These are phyloP conservation scores for Muscina levida DNA, from an alignment of 2,888 invertebrate genomes.

Conservation along the genomic window DNA sequence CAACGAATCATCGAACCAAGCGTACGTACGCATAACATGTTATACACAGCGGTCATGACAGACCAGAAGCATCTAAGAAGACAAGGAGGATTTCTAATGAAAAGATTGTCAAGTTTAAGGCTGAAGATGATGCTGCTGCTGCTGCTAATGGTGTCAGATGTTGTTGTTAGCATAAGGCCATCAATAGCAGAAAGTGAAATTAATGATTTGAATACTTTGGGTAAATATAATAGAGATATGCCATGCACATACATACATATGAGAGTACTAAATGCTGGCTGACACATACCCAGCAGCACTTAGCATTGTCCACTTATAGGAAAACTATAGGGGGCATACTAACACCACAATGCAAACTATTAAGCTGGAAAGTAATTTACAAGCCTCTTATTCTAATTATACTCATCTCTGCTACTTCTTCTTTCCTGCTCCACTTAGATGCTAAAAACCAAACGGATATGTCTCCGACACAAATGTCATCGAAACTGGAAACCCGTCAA, in stretches of 20 bases:
- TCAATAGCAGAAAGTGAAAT: slow-evolving; percentile 47
- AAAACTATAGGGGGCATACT: no score
- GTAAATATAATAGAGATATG: no score
- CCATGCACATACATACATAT: no score
- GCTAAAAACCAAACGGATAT: background rate
- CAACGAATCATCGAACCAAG: slow-evolving; percentile 1
- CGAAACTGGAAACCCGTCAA: slow-evolving; percentile 40
- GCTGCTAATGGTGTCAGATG: slow-evolving; percentile 34
- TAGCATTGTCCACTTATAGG: background rate
- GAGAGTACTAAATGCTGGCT: background rate
- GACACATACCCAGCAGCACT: background rate
- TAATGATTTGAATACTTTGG: slow-evolving; percentile 50
- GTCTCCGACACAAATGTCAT: background rate
- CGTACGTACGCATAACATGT: background rate
- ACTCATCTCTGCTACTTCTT: background rate
- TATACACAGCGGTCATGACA: slow-evolving; percentile 19
- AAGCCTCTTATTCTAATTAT: no score
- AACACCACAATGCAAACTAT: no score
- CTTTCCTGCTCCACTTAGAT: slow-evolving; percentile 9
- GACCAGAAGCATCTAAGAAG: background rate
- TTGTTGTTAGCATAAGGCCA: background rate
- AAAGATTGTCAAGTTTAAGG: background rate
- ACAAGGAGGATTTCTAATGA: background rate
- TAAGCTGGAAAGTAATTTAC: no score
- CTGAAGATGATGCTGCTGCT: slow-evolving; percentile 12